A percentile compares a stretch with the other conserved stretches of the same genome.
Evolutionary conservation across 2,113 vertebrate genomes (phyloP).

Genomic region (Gadus chalcogrammus): DNA sequence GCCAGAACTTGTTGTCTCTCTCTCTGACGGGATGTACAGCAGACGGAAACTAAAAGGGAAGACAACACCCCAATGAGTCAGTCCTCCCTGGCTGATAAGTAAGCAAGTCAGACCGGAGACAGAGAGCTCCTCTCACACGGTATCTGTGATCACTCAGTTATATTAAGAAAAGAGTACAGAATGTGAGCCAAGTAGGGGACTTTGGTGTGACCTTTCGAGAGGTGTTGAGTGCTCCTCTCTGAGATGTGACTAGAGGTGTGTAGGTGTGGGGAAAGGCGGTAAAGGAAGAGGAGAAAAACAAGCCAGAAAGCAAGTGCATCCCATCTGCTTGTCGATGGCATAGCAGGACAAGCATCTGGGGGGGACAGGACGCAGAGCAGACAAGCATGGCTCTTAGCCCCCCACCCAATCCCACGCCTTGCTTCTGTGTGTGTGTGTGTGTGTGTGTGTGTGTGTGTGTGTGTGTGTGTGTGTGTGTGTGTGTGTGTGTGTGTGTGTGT

Average conservation of each 20-base stretch:
- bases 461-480: slow-evolving; percentile 4
- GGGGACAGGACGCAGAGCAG: slow-evolving; percentile 30
- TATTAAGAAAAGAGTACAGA: too few species aligned
- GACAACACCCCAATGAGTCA: too few species aligned
- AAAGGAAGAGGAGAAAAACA: slow-evolving; percentile 8
- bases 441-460: slow-evolving; percentile 54
- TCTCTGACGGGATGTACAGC: slow-evolving; percentile 16
- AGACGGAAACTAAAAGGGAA: slow-evolving; percentile 10
- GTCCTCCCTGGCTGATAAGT: too few species aligned
- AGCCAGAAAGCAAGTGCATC: slow-evolving; percentile 31
- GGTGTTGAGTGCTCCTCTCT: slow-evolving; percentile 24
- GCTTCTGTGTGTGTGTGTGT: slow-evolving; percentile 48
- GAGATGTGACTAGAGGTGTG: slow-evolving; percentile 27
- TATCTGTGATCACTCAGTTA: too few species aligned
- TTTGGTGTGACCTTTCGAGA: not conserved
- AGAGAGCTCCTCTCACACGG: too few species aligned
- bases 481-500: not conserved
- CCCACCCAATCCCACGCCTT: slow-evolving; percentile 28
- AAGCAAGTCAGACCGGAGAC: too few species aligned
- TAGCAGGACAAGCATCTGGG: slow-evolving; percentile 21
- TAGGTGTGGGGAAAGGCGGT: slow-evolving; percentile 14
- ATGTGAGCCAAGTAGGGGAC: too few species aligned
- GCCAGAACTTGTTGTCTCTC: slow-evolving; percentile 47
- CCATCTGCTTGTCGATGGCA: slow-evolving; percentile 41
- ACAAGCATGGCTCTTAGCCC: not conserved